phyloP scores from a whole-genome alignment of 2,888 invertebrate genomes.

The Operophtera brumata region DNA sequence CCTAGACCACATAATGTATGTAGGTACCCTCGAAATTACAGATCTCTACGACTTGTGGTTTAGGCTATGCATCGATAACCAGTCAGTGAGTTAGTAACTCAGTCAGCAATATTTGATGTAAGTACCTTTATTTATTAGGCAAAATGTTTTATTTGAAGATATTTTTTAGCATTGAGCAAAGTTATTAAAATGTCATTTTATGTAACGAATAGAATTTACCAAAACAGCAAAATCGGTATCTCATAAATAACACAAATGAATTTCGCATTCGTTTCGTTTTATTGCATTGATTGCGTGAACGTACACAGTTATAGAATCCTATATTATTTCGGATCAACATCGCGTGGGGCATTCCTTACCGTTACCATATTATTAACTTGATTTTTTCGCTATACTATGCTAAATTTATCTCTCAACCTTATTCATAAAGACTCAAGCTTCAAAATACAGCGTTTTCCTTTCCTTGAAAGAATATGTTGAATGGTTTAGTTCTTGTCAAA shows the following conservation, averaged over 20 bases:
- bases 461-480: slow-evolving; percentile 7
- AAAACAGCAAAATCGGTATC: slow-evolving; percentile 12
- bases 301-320: slow-evolving; percentile 45
- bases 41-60: too few species aligned
- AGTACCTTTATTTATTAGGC: too few species aligned
- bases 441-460: slow-evolving; percentile 16
- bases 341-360: slow-evolving; percentile 55
- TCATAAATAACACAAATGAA: slow-evolving; percentile 25
- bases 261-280: slow-evolving; percentile 33
- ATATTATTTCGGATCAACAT: slow-evolving; percentile 49
- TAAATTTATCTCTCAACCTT: slow-evolving; percentile 23
- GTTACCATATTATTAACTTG: slow-evolving; percentile 54
- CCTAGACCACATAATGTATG: too few species aligned
- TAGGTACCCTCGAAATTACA: too few species aligned
- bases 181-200: too few species aligned
- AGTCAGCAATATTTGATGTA: too few species aligned
- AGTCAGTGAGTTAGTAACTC: too few species aligned
- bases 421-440: slow-evolving; percentile 21
- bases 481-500: slow-evolving; percentile 39
- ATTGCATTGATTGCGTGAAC: slow-evolving; percentile 59
- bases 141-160: too few species aligned
- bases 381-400: slow-evolving; percentile 34
- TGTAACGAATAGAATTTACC: too few species aligned
- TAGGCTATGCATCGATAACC: too few species aligned
- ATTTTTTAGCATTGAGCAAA: too few species aligned